Base-by-base conservation (phyloP, 2,113 vertebrate genomes). In the Sylvietta virens region DNA sequence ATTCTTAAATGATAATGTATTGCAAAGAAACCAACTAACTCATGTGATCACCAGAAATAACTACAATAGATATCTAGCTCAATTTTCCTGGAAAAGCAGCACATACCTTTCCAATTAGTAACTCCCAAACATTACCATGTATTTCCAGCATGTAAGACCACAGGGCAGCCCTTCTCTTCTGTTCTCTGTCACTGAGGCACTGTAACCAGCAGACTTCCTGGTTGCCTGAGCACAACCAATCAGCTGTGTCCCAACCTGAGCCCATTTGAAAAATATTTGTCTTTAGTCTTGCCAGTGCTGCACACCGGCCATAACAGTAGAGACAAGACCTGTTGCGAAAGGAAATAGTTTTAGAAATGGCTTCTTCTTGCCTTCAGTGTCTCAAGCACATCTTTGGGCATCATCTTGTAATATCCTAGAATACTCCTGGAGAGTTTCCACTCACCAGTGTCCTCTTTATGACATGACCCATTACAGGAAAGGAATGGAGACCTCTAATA, bases 331-430 rank as follows among this genome's bases (percentile, higher is more conserved):
- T 71, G 11, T 9, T 45, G 64, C 11, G 69, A 21, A 51, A 48
- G 5, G 26, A 60, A 87, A 58, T 8, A 31, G 7, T 66, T 77
- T 19, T 30, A 39, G 19, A 88, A 88, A 86, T 28, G 8, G 5
- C n/a, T 76, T 69, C 7, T 7, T 62, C 19, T 78, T 69, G 19
- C 21, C 42, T 66, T 74, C 64, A 71, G 37, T 15, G 11, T 78
- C 64, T 64, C 33, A 40, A n/a, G 13, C 0, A 0, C 11, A 9
- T 11, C 6, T 64, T 74, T 45, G 31, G 37, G 24, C 26, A 67
- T n/a, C 13, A 7, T 30, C 60, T 51, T 81, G 19, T 17, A 27
- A 40, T 24, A 81, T 73, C 27, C 11, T 50, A 30, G 28, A 80
- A 40, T 39, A 73, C 2, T n/a, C n/a, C n/a, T 35, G 18, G 28